Evolutionary conservation across 2,113 vertebrate genomes (phyloP).

Genomic region (Planiliza haematocheilus): DNA sequence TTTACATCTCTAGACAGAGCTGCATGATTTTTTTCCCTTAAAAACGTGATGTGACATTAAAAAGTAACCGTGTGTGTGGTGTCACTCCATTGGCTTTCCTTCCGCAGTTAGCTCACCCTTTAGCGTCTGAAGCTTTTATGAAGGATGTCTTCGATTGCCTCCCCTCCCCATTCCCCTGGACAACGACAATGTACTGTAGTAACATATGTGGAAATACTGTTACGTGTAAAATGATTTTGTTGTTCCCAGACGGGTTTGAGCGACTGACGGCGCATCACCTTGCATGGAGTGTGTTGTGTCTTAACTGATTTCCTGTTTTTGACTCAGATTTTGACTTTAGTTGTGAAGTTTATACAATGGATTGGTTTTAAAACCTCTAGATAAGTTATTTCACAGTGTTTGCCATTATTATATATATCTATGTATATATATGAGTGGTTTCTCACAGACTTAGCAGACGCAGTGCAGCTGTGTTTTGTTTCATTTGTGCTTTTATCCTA

Average conservation of each 20-base stretch:
- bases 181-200: background rate
- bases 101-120: no score
- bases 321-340: conserved; percentile 36
- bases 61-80: conserved; percentile 20
- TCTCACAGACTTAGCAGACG: background rate
- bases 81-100: background rate
- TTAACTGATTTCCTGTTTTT: conserved; percentile 30
- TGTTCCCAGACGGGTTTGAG: no score
- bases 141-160: no score
- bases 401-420: conserved; percentile 26
- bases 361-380: conserved; percentile 7
- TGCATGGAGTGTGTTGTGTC: background rate
- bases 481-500: conserved; percentile 25
- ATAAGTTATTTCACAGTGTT: conserved; percentile 33
- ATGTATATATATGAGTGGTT: no score
- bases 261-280: no score
- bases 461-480: conserved; percentile 10
- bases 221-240: conserved; percentile 12
- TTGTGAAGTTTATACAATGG: background rate
- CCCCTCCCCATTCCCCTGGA: no score
- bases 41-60: conserved; percentile 31
- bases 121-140: no score
- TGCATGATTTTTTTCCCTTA: conserved; percentile 59
- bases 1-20: conserved; percentile 1
- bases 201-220: background rate